Evolutionary conservation across 1,140 invertebrate genomes (phyloP), one percentile per base, ranked within the genome.

Genomic region (Tetraneura akinire): DNA sequence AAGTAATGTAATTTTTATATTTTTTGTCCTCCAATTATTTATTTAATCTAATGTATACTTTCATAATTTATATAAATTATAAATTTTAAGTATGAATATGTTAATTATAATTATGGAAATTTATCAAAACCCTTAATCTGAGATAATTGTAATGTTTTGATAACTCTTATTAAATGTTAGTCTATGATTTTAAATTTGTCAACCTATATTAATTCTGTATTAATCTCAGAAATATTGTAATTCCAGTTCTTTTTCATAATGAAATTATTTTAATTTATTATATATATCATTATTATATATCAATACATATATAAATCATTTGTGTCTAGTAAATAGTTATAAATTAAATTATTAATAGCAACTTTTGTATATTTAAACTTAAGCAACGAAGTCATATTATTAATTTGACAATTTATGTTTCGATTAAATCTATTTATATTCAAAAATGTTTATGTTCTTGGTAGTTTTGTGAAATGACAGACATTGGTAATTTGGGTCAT

Each of bases 321-420:
- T 37, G 55, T 57, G 32, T 60, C 47, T 68, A 68, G 66, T 47
- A 57, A 76, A 55, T 57, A 74, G 29, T 76, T 57, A 74, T 55
- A 76, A 26, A 68, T 68, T 68, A 23, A 68, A 47, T 47, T 68
- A 45, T 76, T 37, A 42, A 55, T 76, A 76, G 42, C 32, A 76
- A 74, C 11, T 76, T 76, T 76, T 76, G 53, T 76, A 76, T 55
- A 18, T 76, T 60, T 76, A 9, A 42, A 55, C 29, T 76, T 57
- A 76, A 57, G 37, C 42, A 76, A 57, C n/a, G 4, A 9, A 76
- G 53, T 76, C 73, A 57, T 76, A 37, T 60, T 74, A 21, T 53
- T 55, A 14, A 57, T 13, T 57, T 76, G 73, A 68, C 42, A 68
- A 21, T 6, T 45, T 47, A 47, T 8, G 18, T 76, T 76, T 51